Evolutionary conservation across 2,113 vertebrate species (phyloP).

Genomic region (Siniperca knerii): DNA sequence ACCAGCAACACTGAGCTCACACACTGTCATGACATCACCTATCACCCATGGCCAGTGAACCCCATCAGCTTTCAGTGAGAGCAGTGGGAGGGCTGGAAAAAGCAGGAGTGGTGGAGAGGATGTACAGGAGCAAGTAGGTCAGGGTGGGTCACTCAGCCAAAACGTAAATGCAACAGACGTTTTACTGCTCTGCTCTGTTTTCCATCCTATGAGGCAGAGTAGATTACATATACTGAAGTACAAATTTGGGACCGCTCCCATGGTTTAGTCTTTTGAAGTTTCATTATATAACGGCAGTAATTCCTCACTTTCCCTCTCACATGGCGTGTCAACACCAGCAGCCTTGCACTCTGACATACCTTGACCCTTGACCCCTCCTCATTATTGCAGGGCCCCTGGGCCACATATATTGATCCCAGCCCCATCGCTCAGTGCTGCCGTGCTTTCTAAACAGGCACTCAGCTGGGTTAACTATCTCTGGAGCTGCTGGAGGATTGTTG

Average conservation of each 20-base stretch:
- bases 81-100: conserved; percentile 25
- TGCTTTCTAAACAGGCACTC: conserved; percentile 59
- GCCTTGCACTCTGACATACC: conserved; percentile 46
- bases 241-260: neutral
- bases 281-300: conserved; percentile 24
- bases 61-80: conserved; percentile 24
- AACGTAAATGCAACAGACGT: conserved; percentile 1
- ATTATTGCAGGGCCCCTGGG: conserved; percentile 54
- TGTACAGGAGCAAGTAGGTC: conserved; percentile 39
- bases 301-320: conserved; percentile 30
- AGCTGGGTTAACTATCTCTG: conserved; percentile 31
- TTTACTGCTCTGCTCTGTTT: conserved; percentile 6
- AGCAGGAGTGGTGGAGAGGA: conserved; percentile 10
- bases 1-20: conserved; percentile 26
- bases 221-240: conserved; percentile 5
- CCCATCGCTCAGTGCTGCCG: conserved; percentile 13
- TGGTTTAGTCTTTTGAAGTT: conserved; percentile 3
- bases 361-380: conserved; percentile 64
- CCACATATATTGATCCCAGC: conserved; percentile 61
- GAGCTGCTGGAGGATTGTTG: conserved; percentile 7
- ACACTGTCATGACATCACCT: conserved; percentile 59
- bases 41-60: conserved; percentile 28
- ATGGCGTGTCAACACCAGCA: conserved; percentile 55
- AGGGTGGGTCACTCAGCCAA: conserved; percentile 17
- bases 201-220: neutral